Percentiles rank a stretch among this genome's conserved stretches.
phyloP scores from a whole-genome alignment of 2,113 vertebrate genomes.

The Psittacara wagleri region DNA sequence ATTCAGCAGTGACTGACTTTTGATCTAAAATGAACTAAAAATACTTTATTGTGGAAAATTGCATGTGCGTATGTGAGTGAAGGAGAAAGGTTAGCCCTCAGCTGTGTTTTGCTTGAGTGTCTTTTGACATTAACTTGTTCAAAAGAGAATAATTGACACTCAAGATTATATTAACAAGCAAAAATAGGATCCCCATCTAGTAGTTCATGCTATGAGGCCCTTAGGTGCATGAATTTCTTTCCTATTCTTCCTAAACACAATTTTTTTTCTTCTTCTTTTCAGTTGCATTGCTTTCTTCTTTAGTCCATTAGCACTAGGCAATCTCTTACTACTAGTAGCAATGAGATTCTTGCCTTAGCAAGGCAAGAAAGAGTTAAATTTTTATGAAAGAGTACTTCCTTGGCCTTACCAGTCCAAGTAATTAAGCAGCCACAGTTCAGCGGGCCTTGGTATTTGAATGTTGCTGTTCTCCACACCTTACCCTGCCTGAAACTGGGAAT shows the following conservation, averaged over 20 bases:
- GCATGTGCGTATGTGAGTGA: neutral
- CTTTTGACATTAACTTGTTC: neutral
- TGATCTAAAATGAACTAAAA: conserved; percentile 50
- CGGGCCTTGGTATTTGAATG: neutral
- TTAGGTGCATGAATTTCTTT: neutral
- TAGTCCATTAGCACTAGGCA: neutral
- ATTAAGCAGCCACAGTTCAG: neutral
- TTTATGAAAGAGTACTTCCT: neutral
- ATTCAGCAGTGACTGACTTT: conserved; percentile 21
- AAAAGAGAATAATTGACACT: neutral
- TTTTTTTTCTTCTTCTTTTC: neutral
- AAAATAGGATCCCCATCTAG: neutral
- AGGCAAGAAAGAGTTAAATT: neutral
- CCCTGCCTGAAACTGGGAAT: neutral
- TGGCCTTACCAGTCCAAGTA: neutral
- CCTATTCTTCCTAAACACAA: neutral
- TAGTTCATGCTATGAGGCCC: neutral
- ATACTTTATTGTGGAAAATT: conserved; percentile 1
- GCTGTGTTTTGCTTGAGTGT: neutral
- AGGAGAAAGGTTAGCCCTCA: neutral
- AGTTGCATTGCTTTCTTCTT: neutral
- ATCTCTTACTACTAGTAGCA: neutral
- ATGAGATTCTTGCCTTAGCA: neutral
- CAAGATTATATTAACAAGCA: neutral
- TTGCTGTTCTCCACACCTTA: neutral